Evolutionary conservation across 2,888 invertebrate genomes (phyloP).

Genomic region (Criorhina ranunculi): DNA sequence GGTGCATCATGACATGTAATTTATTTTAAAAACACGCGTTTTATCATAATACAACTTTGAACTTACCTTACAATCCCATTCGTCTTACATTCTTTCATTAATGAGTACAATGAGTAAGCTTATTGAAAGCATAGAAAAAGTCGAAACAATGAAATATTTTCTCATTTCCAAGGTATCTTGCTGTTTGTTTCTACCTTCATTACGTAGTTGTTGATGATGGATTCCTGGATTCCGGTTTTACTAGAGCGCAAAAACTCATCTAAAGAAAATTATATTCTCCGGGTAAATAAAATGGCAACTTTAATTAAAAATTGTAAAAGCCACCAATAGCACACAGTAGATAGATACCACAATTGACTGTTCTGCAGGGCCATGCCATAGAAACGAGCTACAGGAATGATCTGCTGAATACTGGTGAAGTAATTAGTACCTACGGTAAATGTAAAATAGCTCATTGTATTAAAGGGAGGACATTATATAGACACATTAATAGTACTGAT

Average conservation of each 20-base stretch:
- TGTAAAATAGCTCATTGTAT: constrained; percentile 71
- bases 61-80: too few species aligned
- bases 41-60: constrained; percentile 21
- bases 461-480: constrained; percentile 11
- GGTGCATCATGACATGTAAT: constrained; percentile 30
- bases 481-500: constrained; percentile 8
- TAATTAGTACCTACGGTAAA: constrained; percentile 73
- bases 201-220: constrained; percentile 59
- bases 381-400: constrained; percentile 46
- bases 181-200: constrained; percentile 47
- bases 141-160: constrained; percentile 69
- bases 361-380: constrained; percentile 29
- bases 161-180: constrained; percentile 58
- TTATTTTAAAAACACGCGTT: too few species aligned
- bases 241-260: constrained; percentile 70
- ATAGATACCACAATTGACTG: constrained; percentile 51
- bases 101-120: constrained; percentile 69
- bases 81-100: constrained; percentile 65
- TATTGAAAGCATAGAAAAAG: constrained; percentile 65
- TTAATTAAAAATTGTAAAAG: constrained; percentile 74
- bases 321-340: constrained; percentile 58
- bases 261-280: constrained; percentile 74
- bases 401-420: constrained; percentile 71
- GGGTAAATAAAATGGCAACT: constrained; percentile 76
- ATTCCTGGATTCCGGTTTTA: constrained; percentile 71